Percentiles rank a stretch among this genome's conserved stretches.
These are phyloP conservation scores for Ophion ventricosus DNA, from an alignment of 2,888 invertebrate genomes.

Conservation along the genomic window DNA sequence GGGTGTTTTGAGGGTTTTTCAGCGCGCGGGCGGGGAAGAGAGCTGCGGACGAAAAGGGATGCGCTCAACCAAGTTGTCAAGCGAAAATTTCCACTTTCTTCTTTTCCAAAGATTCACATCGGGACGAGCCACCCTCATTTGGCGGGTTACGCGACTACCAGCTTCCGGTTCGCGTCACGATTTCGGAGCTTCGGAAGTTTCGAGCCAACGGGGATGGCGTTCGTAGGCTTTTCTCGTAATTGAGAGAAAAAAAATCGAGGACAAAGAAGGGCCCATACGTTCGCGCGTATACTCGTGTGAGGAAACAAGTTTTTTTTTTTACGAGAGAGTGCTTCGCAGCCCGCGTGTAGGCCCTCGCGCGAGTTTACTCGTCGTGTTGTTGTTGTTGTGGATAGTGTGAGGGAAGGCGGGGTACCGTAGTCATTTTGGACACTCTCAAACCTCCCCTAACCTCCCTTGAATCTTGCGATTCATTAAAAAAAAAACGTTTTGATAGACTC, in stretches of 20 bases:
- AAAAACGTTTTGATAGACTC: too few relatives aligned
- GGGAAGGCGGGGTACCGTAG: too few relatives aligned
- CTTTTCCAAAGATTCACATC: constrained; percentile 19
- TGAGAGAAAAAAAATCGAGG: background rate
- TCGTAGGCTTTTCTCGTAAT: background rate
- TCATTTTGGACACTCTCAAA: too few relatives aligned
- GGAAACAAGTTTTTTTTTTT: constrained; percentile 54
- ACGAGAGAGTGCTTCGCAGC: too few relatives aligned
- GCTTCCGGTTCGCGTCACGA: background rate
- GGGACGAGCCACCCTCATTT: background rate
- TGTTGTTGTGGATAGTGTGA: too few relatives aligned
- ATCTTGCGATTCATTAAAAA: too few relatives aligned
- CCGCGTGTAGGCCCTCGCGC: background rate
- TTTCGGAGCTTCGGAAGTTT: background rate
- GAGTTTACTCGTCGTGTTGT: background rate
- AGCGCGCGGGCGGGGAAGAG: background rate
- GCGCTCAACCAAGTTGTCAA: constrained; percentile 59
- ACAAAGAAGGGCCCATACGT: background rate
- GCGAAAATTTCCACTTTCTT: constrained; percentile 37
- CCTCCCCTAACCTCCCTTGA: too few relatives aligned
- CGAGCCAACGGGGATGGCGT: background rate
- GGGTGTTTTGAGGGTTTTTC: constrained; percentile 19
- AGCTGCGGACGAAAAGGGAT: constrained; percentile 17
- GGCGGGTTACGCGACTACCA: constrained; percentile 1
- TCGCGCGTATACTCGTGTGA: background rate